Evolutionary conservation across 2,888 invertebrate species (phyloP).

Genomic region (Cheilosia pagana): DNA sequence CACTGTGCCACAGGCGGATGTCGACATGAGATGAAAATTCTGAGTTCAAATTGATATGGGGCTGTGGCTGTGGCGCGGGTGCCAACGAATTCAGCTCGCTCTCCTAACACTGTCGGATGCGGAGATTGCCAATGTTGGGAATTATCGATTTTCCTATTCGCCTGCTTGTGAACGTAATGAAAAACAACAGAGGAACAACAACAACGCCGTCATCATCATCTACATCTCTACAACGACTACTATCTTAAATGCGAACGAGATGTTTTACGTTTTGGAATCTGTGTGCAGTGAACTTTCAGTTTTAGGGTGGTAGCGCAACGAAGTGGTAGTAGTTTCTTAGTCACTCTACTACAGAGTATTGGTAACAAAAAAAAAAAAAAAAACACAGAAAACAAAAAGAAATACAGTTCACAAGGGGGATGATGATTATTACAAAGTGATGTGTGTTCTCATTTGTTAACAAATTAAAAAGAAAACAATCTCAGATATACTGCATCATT

Average conservation of each 20-base stretch:
- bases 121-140: conserved; percentile 79
- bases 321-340: conserved; percentile 65
- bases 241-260: conserved; percentile 54
- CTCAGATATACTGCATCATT: conserved; percentile 1
- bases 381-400: background rate
- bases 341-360: background rate
- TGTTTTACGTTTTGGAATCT: conserved; percentile 61
- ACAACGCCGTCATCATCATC: conserved; percentile 1
- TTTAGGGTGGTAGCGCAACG: conserved; percentile 72
- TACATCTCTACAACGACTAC: conserved; percentile 19
- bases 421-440: background rate
- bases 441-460: conserved; percentile 50
- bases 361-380: conserved; percentile 10
- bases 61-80: conserved; percentile 27
- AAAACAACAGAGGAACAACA: conserved; percentile 49
- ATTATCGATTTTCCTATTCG: conserved; percentile 79
- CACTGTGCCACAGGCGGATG: conserved; percentile 40
- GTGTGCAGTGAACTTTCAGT: conserved; percentile 69
- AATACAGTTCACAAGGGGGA: conserved; percentile 3
- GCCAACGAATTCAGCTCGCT: conserved; percentile 59
- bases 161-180: conserved; percentile 74
- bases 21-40: conserved; percentile 12
- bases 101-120: conserved; percentile 75
- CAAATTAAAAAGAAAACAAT: conserved; percentile 32
- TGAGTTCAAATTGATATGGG: conserved; percentile 31